phyloP scores from a whole-genome alignment of 2,888 invertebrate genomes.

The Drosophila ochracea region DNA sequence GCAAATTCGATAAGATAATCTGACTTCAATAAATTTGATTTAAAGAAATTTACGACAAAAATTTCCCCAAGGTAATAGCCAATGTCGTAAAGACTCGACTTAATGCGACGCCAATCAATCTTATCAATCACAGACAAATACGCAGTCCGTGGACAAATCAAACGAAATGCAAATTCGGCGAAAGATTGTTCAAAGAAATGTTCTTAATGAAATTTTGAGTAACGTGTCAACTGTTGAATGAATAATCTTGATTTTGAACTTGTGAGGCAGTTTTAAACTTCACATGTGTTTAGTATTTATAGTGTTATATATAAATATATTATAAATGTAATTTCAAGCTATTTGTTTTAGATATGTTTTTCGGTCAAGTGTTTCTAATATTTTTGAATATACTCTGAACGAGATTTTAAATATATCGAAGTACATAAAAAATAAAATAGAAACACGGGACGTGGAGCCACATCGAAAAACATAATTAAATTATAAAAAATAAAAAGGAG shows the following conservation, averaged over 20 bases:
- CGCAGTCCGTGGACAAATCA: not conserved
- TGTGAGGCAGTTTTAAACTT: not conserved
- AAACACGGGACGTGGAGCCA: not conserved
- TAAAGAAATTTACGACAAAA: constrained; percentile 60
- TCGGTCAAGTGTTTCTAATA: not conserved
- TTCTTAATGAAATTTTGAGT: not conserved
- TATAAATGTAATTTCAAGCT: not conserved
- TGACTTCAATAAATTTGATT: constrained; percentile 52
- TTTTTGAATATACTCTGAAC: not conserved
- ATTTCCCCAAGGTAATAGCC: constrained; percentile 39
- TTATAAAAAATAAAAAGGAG: not conserved
- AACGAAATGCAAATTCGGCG: constrained; percentile 24
- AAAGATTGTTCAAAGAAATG: constrained; percentile 19
- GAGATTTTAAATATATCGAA: not conserved
- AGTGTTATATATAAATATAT: not conserved
- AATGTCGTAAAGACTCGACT: constrained; percentile 18
- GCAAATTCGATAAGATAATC: constrained; percentile 65
- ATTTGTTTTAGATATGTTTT: not conserved
- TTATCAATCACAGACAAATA: constrained; percentile 38
- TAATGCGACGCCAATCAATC: constrained; percentile 1
- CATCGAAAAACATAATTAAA: not conserved
- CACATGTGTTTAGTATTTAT: not conserved
- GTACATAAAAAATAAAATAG: not conserved
- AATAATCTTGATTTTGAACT: not conserved
- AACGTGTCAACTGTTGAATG: not conserved